Percentiles rank a stretch among this genome's conserved stretches.
phyloP scores from a whole-genome alignment of 2,888 invertebrate species.

The Cheiracanthium punctorium region DNA sequence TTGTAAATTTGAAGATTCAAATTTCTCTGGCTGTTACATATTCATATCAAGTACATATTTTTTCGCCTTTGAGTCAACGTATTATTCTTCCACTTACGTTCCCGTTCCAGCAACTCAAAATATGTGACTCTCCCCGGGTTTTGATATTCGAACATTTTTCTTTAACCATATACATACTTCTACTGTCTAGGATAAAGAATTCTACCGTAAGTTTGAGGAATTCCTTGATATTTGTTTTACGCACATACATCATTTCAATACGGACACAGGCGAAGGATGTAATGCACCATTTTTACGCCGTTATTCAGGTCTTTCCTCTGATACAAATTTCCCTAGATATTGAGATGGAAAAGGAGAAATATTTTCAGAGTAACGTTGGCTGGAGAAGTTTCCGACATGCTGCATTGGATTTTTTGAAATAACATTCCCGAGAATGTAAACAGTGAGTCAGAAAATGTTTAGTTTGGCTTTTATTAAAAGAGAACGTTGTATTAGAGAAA shows the following conservation, averaged over 20 bases:
- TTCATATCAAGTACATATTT: neutral
- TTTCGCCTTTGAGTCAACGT: neutral
- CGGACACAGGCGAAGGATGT: neutral
- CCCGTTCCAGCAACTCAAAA: neutral
- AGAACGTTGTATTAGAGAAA: too few species aligned
- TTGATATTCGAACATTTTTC: neutral
- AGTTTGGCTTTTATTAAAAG: neutral
- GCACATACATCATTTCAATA: neutral
- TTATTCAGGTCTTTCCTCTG: neutral
- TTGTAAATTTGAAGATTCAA: too few species aligned
- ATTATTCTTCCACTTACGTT: neutral
- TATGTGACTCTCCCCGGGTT: neutral
- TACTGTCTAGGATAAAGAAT: neutral
- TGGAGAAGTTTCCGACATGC: neutral
- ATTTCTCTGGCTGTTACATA: too few species aligned
- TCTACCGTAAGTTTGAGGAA: neutral
- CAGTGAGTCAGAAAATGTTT: neutral
- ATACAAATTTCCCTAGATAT: slow-evolving; percentile 5
- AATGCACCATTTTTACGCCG: neutral
- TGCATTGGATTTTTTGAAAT: neutral
- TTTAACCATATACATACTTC: neutral
- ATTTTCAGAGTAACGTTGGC: neutral
- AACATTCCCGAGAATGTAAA: neutral
- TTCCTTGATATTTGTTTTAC: neutral
- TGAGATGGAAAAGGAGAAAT: neutral